Conservation (phyloP, 1,140 invertebrate species). For the Mercenaria mercenaria region DNA sequence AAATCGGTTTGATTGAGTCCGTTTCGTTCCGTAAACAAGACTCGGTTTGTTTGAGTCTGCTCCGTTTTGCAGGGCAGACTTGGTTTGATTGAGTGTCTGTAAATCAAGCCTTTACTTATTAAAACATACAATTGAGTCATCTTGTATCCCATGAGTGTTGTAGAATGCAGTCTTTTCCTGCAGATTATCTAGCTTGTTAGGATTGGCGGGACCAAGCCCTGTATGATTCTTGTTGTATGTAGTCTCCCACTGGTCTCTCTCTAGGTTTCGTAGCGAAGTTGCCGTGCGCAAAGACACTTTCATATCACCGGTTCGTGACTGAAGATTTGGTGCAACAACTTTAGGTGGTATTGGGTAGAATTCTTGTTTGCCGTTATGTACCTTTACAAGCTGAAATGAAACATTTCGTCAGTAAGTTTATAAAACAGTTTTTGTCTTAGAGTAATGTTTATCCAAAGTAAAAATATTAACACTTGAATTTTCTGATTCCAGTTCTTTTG, state of each 20-base stretch:
- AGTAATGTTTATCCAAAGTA: too few species aligned
- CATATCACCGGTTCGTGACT: conserved; percentile 73
- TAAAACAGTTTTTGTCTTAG: too few species aligned
- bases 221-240: conserved; percentile 81
- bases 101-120: too few species aligned
- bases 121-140: conserved; percentile 80
- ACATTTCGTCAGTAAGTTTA: too few species aligned
- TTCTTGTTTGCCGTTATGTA: conserved; percentile 75
- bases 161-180: conserved; percentile 78
- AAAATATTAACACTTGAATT: too few species aligned
- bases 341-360: conserved; percentile 83
- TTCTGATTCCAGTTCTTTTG: too few species aligned
- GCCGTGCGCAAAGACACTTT: conserved; percentile 72
- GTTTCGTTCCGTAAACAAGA: too few species aligned
- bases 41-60: too few species aligned
- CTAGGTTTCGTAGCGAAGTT: conserved; percentile 82
- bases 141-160: conserved; percentile 73
- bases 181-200: conserved; percentile 81
- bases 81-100: too few species aligned
- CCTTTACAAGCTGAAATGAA: conserved; percentile 76
- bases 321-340: conserved; percentile 80
- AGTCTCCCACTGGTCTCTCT: conserved; percentile 83
- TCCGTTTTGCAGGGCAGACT: too few species aligned
- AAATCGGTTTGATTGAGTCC: too few species aligned
- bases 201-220: conserved; percentile 82